Base-by-base conservation (phyloP, 1,140 invertebrate genomes). In the Brachionus asplanchnoidis region DNA sequence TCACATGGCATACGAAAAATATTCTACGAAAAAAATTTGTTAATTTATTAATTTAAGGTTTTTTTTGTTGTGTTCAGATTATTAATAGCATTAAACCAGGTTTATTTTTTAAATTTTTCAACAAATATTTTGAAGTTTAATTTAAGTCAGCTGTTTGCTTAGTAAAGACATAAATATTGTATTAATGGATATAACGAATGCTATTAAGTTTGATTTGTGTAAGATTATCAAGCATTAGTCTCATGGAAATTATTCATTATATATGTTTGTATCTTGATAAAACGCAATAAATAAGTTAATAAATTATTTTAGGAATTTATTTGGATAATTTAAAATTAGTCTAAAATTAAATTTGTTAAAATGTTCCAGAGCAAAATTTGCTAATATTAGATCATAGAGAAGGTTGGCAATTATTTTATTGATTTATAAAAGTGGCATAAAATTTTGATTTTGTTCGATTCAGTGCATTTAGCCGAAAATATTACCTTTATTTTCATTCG, bases 201-300 rank as follows among this genome's bases (percentile, higher is more conserved):
- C 53, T 5, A 60, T 60, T 9, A 60, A 60, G 53, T 60, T 23
- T 60, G 53, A 60, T 60, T 20, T 60, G 53, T 60, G 53, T 60
- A 60, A 60, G 53, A 60, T 60, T 60, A 20, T 60, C 2, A 60
- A 60, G 53, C 53, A 60, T 60, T 20, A 60, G 53, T 60, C 53
- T 60, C 53, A 60, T 60, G 53, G 17, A 60, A 26, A 60, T 60
- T 60, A 60, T 60, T 60, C 53, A 60, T 60, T 60, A 60, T 20
- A 60, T 60, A 60, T 60, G 53, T 60, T 60, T 60, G 53, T 60
- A 60, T 60, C 53, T 60, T 60, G 53, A 60, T 60, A 60, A 60
- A 60, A 60, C 53, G 53, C 53, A 60, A 23, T 60, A 60, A 60
- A 60, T 60, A 60, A 46, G 44, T 46, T 3, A 60, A 60, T 60